These are phyloP conservation scores for Ormyrus rosae DNA, from an alignment of 2,888 invertebrate species.

Conservation along the genomic window DNA sequence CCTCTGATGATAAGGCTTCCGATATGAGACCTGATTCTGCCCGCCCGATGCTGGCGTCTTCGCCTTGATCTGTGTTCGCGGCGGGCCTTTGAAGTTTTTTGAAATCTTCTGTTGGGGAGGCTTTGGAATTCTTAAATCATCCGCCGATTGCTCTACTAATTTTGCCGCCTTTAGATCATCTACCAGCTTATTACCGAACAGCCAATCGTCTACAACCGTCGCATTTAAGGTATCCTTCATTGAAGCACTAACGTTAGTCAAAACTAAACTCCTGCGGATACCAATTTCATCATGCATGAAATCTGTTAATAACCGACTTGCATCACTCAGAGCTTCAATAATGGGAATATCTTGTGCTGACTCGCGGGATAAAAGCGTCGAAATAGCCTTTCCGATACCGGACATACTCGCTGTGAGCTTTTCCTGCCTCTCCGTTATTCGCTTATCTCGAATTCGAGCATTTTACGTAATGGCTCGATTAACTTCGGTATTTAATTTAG, in stretches of 20 bases:
- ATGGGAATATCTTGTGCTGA: not conserved
- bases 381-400: not conserved
- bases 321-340: not conserved
- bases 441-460: not conserved
- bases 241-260: not conserved
- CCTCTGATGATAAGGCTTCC: too few species aligned
- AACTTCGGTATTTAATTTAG: not conserved
- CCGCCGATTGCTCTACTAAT: slow-evolving; percentile 1
- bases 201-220: not conserved
- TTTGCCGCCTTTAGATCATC: not conserved
- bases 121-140: not conserved
- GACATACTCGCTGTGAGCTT: not conserved
- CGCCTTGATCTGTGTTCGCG: not conserved
- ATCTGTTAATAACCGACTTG: not conserved
- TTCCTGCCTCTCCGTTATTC: not conserved
- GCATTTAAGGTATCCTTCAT: not conserved
- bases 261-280: slow-evolving; percentile 18
- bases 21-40: not conserved
- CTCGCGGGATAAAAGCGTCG: not conserved
- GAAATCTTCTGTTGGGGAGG: not conserved
- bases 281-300: slow-evolving; percentile 4
- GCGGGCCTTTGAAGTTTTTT: slow-evolving; percentile 23
- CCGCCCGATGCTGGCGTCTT: not conserved
- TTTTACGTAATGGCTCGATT: not conserved
- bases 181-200: not conserved